Evolutionary conservation across 2,113 vertebrate genomes (phyloP).

Genomic region (Ariopsis seemanni): DNA sequence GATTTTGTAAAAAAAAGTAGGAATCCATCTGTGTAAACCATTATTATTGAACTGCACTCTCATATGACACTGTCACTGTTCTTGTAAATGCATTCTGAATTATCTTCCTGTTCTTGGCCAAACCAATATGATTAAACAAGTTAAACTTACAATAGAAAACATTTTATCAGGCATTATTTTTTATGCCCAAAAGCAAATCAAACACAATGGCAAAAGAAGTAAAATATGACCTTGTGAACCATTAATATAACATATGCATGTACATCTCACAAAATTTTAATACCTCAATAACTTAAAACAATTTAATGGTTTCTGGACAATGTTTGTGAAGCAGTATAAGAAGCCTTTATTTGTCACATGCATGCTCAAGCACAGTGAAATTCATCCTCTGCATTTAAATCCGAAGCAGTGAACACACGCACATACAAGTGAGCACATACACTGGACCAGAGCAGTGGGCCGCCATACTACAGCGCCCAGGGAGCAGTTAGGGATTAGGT

Average conservation of each 20-base stretch:
- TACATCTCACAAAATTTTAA: constrained; percentile 66
- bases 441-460: too few species aligned
- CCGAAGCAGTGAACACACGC: too few species aligned
- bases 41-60: neutral
- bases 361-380: too few species aligned
- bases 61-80: neutral
- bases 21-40: neutral
- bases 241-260: constrained; percentile 18
- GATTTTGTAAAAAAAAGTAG: neutral
- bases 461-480: too few species aligned
- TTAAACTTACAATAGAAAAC: neutral
- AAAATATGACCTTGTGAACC: neutral
- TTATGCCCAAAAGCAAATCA: neutral
- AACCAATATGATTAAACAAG: neutral
- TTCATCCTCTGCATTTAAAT: too few species aligned
- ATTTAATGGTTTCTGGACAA: constrained; percentile 96
- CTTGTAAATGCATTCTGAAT: neutral
- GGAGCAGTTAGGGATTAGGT: too few species aligned
- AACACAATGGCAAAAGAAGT: neutral
- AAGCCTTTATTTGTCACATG: too few species aligned
- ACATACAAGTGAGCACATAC: too few species aligned
- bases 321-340: constrained; percentile 87
- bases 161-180: neutral
- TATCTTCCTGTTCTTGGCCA: neutral
- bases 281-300: constrained; percentile 94